These are phyloP conservation scores for Ophioninae sp. DNA, from an alignment of 2,888 invertebrate genomes.

Conservation along the genomic window DNA sequence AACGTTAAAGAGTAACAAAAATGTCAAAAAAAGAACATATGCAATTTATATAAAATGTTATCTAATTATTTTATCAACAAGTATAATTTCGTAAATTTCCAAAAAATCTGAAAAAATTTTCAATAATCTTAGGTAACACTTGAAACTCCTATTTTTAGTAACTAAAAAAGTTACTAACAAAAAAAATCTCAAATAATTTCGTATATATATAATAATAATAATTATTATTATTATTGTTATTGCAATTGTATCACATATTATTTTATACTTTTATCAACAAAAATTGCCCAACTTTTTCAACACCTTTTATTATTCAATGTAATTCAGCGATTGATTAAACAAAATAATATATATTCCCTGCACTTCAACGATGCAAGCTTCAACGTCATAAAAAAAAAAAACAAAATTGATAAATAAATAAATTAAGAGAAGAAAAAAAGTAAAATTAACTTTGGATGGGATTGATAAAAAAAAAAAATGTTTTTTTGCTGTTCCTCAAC, in stretches of 20 bases:
- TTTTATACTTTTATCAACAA: too few relatives aligned
- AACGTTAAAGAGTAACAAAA: too few relatives aligned
- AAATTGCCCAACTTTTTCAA: not conserved
- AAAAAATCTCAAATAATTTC: too few relatives aligned
- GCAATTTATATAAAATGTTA: too few relatives aligned
- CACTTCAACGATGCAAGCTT: not conserved
- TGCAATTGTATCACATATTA: not conserved
- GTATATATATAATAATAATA: not conserved
- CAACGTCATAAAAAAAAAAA: not conserved
- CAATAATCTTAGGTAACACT: too few relatives aligned
- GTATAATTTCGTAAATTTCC: too few relatives aligned
- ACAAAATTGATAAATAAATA: not conserved
- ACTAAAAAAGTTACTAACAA: too few relatives aligned
- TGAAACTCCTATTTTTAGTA: too few relatives aligned
- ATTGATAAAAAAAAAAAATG: not conserved
- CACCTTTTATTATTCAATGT: not conserved
- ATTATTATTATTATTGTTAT: not conserved
- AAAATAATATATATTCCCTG: not conserved
- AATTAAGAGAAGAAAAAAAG: not conserved
- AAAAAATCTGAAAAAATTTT: too few relatives aligned
- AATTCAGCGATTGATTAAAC: not conserved
- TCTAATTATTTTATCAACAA: too few relatives aligned
- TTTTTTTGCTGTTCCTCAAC: not conserved
- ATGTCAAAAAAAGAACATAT: too few relatives aligned
- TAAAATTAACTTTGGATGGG: not conserved